These are phyloP conservation scores for Gila robusta DNA, from an alignment of 2,797 vertebrate genomes.

Conservation along the genomic window DNA sequence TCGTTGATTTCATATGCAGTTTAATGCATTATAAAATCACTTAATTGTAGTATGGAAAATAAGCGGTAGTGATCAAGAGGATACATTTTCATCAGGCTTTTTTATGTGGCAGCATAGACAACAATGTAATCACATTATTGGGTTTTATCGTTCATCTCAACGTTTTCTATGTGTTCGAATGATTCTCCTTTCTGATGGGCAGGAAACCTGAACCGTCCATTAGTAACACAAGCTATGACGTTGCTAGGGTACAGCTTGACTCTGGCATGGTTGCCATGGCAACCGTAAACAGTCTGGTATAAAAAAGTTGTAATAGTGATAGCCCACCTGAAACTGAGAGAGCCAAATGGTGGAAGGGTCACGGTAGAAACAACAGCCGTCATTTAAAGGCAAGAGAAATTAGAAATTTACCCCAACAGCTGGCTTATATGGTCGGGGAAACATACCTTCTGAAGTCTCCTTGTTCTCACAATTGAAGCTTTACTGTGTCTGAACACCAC, in stretches of 20 bases:
- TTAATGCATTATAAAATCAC: background rate
- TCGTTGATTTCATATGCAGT: background rate
- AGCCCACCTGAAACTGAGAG: conserved; percentile 54
- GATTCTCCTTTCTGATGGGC: conserved; percentile 25
- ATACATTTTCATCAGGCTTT: background rate
- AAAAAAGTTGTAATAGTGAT: conserved; percentile 57
- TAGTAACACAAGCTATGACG: conserved; percentile 77
- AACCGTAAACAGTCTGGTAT: conserved; percentile 69
- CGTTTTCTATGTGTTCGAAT: conserved; percentile 29
- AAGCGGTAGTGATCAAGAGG: background rate
- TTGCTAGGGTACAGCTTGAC: conserved; percentile 68
- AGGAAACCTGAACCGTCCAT: conserved; percentile 74
- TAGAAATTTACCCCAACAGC: conserved; percentile 49
- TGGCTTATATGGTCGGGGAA: conserved; percentile 15
- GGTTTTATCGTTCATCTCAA: conserved; percentile 32
- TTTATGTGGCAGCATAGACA: background rate
- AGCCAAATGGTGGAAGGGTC: conserved; percentile 33
- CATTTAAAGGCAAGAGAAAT: conserved; percentile 15
- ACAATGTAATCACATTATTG: background rate
- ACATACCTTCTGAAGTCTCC: background rate
- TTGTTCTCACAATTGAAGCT: background rate
- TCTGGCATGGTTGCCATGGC: conserved; percentile 71
- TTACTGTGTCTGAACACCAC: conserved; percentile 1
- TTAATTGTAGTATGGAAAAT: background rate
- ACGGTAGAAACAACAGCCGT: conserved; percentile 42